Evolutionary conservation across 2,113 vertebrate genomes (phyloP).

Genomic region (Nycticryphes semicollaris): DNA sequence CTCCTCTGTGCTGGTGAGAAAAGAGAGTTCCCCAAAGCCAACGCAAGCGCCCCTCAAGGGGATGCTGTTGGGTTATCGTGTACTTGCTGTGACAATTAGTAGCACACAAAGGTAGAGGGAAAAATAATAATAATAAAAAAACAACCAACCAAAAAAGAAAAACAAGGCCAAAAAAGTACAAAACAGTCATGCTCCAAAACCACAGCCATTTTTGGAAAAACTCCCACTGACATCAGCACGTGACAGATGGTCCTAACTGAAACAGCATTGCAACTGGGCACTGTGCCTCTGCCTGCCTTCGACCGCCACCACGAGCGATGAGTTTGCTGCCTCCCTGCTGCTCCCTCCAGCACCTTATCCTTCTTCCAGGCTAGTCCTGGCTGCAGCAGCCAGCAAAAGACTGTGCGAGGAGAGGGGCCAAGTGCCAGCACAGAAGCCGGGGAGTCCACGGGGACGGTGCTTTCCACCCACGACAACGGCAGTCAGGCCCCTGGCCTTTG

Average conservation of each 20-base stretch:
- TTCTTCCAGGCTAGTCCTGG: not conserved
- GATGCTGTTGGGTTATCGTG: not conserved
- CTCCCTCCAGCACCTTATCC: not conserved
- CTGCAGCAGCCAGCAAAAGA: not conserved
- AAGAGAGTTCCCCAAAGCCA: not conserved
- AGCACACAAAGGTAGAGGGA: not conserved
- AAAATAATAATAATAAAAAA: too few species aligned
- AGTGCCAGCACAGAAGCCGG: not conserved
- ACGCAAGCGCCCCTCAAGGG: rapidly evolving
- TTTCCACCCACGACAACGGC: not conserved
- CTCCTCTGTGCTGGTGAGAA: not conserved
- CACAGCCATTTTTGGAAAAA: constrained; percentile 36
- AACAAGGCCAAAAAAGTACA: not conserved
- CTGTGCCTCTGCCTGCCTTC: constrained; percentile 4
- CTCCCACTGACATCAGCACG: not conserved
- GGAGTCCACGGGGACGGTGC: not conserved
- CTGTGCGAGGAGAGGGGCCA: not conserved
- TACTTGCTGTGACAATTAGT: not conserved
- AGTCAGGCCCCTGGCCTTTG: not conserved
- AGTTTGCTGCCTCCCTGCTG: not conserved
- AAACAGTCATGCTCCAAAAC: not conserved
- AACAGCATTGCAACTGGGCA: not conserved
- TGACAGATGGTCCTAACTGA: not conserved
- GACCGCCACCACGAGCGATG: not conserved
- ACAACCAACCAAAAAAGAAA: not conserved